Conservation (phyloP, 2,888 invertebrate genomes). For the Drosophila pullipes region DNA sequence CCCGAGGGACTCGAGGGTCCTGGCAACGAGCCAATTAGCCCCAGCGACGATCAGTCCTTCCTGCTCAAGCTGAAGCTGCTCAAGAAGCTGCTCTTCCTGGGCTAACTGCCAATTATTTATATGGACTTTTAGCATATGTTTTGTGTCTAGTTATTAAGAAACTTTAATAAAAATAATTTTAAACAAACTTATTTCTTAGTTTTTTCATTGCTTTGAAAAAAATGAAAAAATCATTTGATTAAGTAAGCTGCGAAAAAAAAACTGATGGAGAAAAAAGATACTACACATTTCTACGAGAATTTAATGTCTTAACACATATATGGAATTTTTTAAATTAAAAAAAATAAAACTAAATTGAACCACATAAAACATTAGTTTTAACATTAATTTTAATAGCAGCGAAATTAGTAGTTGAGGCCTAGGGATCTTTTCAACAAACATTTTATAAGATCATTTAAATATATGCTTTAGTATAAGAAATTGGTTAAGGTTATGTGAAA, state of each 20-base stretch:
- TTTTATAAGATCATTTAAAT: background rate
- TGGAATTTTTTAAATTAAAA: background rate
- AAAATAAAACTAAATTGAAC: background rate
- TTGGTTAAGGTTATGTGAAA: background rate
- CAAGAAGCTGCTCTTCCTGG: constrained; percentile 80
- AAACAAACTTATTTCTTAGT: constrained; percentile 10
- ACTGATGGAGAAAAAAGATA: background rate
- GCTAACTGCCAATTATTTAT: constrained; percentile 48
- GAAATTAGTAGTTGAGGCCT: background rate
- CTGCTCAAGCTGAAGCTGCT: constrained; percentile 78
- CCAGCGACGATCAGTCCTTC: constrained; percentile 78
- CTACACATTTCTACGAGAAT: background rate
- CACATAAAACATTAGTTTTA: background rate
- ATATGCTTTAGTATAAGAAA: background rate
- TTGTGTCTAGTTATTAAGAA: constrained; percentile 50
- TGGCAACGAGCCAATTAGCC: constrained; percentile 71
- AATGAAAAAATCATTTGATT: constrained; percentile 7
- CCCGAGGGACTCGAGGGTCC: constrained; percentile 80
- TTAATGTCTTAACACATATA: background rate
- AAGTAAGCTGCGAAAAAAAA: background rate
- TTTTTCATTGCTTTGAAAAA: background rate
- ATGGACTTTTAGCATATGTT: constrained; percentile 47
- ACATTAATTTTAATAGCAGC: background rate
- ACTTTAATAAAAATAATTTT: constrained; percentile 15
- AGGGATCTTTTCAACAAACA: background rate